A percentile compares a stretch with the other conserved stretches of the same genome.
phyloP scores from a whole-genome alignment of 2,113 vertebrate genomes.

The Heliornis fulica region DNA sequence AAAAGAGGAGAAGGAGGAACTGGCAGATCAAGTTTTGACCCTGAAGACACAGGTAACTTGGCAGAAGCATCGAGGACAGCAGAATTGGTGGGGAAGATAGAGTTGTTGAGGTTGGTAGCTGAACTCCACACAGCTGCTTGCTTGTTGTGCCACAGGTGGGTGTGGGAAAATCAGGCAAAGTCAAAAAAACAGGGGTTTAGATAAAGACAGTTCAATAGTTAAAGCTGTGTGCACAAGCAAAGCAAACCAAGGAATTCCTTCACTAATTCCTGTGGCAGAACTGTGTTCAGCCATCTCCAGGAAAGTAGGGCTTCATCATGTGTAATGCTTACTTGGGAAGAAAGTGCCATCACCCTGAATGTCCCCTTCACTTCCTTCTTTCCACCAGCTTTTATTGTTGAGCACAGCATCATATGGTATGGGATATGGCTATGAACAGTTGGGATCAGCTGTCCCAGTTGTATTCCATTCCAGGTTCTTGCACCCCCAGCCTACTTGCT shows the following conservation, averaged over 20 bases:
- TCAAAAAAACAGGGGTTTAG: not conserved
- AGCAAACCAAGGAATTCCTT: not conserved
- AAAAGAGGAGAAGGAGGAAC: slow-evolving; percentile 96
- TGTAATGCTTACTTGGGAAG: not conserved
- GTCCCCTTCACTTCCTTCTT: not conserved
- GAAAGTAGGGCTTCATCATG: not conserved
- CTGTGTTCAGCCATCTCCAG: not conserved
- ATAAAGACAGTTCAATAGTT: not conserved
- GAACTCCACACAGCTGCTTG: accelerated
- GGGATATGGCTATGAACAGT: not conserved
- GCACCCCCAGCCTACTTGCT: not conserved
- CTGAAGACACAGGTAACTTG: slow-evolving; percentile 90
- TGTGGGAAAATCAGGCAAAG: not conserved
- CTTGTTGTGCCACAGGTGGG: accelerated
- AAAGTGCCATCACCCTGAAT: accelerated
- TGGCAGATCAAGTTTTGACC: slow-evolving; percentile 92
- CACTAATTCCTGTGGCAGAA: not conserved
- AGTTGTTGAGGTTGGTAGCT: not conserved
- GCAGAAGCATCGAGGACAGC: not conserved
- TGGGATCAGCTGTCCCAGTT: not conserved
- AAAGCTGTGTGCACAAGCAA: accelerated
- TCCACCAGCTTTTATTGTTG: not conserved
- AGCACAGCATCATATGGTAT: not conserved
- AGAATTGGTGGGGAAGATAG: not conserved
- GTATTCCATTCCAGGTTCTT: not conserved